phyloP scores from a whole-genome alignment of 1,140 invertebrate genomes.

The Drosophila takahashii region DNA sequence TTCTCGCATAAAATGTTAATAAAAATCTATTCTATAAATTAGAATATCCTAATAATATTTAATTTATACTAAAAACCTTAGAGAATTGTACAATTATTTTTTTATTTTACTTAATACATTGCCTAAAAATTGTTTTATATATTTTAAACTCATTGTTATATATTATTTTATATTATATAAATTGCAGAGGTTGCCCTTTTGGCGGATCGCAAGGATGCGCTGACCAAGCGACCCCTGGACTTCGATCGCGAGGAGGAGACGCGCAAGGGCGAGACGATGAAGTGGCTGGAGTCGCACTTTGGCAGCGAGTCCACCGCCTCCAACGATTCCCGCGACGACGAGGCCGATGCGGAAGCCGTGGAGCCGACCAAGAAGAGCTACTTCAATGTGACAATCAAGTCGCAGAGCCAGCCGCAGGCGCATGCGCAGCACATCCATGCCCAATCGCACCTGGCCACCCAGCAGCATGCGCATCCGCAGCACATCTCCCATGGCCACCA shows the following conservation, averaged over 20 bases:
- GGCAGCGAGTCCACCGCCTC: constrained; percentile 93
- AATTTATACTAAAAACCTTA: too few relatives aligned
- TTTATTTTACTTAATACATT: neutral
- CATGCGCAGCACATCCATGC: neutral
- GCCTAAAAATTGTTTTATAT: neutral
- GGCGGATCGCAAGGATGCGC: constrained; percentile 90
- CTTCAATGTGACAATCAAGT: constrained; percentile 92
- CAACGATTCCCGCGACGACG: constrained; percentile 87
- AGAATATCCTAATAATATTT: too few relatives aligned
- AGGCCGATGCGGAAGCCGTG: constrained; percentile 85
- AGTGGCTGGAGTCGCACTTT: constrained; percentile 95
- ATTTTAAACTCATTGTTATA: too few relatives aligned
- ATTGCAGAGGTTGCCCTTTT: constrained; percentile 84
- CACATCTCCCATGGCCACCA: constrained; percentile 32
- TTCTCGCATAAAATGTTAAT: too few relatives aligned
- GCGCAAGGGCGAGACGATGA: constrained; percentile 93
- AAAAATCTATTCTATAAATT: too few relatives aligned
- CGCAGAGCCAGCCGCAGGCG: constrained; percentile 85
- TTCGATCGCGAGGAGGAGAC: constrained; percentile 95
- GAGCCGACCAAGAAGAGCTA: constrained; percentile 89
- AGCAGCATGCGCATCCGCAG: constrained; percentile 21
- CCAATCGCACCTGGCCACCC: constrained; percentile 40
- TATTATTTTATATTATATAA: too few relatives aligned
- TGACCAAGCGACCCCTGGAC: constrained; percentile 92
- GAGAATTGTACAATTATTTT: too few relatives aligned